Percentiles rank a stretch among this genome's conserved stretches.
Conservation (phyloP, 2,113 vertebrate genomes). For the Uria lomvia region DNA sequence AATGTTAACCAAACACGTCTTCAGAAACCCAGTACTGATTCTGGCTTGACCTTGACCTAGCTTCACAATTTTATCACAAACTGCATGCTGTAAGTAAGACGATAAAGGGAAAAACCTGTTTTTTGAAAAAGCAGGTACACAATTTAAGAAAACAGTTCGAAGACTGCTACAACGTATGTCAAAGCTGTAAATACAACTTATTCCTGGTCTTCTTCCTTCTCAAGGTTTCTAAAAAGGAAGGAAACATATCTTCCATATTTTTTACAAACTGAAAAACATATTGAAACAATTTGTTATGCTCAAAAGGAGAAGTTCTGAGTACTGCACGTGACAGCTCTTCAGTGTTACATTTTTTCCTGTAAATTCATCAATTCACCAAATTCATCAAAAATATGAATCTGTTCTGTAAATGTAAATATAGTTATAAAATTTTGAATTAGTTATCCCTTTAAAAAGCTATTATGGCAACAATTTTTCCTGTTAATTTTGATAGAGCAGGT, state of each 20-base stretch:
- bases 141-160: not conserved
- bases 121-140: not conserved
- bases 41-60: not conserved
- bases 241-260: not conserved
- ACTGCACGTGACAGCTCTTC: not conserved
- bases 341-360: not conserved
- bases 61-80: not conserved
- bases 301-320: not conserved
- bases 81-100: not conserved
- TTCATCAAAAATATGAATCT: not conserved
- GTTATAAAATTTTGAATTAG: not conserved
- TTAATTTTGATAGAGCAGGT: not conserved
- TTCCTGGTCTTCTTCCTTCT: not conserved
- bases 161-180: fast-evolving
- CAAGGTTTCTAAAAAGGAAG: not conserved
- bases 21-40: not conserved
- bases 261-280: not conserved
- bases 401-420: not conserved
- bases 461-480: not conserved
- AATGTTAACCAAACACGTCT: not conserved
- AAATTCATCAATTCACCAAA: not conserved
- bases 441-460: not conserved
- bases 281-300: not conserved
- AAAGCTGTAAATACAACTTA: not conserved
- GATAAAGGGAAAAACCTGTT: not conserved